These are phyloP conservation scores for Alitta virens DNA, from an alignment of 2,888 invertebrate genomes.

Conservation along the genomic window DNA sequence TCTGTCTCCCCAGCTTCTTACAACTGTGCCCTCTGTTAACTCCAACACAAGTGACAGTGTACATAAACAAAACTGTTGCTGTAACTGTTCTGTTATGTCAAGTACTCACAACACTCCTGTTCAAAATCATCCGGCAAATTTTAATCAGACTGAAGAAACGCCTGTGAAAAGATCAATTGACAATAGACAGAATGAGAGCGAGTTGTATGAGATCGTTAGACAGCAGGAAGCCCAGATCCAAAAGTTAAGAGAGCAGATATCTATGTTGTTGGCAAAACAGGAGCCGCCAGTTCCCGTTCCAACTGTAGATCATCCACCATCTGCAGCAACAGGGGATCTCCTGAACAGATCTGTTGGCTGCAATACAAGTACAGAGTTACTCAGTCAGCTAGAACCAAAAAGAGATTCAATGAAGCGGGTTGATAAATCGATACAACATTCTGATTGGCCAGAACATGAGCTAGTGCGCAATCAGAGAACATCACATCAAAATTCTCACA, in stretches of 20 bases:
- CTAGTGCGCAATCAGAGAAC: neutral
- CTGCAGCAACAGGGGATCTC: neutral
- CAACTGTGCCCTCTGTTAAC: too few relatives aligned
- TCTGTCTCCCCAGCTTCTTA: too few relatives aligned
- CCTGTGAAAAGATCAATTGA: too few relatives aligned
- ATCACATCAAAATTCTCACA: neutral
- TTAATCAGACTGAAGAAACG: too few relatives aligned
- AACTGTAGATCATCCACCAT: neutral
- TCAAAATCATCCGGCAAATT: too few relatives aligned
- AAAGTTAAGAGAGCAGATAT: constrained; percentile 47
- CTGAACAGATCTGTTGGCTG: constrained; percentile 28
- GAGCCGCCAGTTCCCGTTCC: neutral
- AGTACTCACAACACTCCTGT: too few relatives aligned
- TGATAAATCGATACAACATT: neutral
- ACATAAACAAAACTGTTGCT: too few relatives aligned
- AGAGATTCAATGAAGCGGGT: neutral
- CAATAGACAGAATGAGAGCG: constrained; percentile 9
- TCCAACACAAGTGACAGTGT: too few relatives aligned
- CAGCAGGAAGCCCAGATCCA: constrained; percentile 49
- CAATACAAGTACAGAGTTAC: constrained; percentile 33
- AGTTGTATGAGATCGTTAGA: constrained; percentile 44
- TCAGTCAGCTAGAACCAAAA: neutral
- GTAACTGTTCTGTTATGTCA: too few relatives aligned
- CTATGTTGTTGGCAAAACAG: constrained; percentile 38
- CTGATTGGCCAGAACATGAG: neutral